Base-by-base conservation (phyloP, 2,888 invertebrate species). In the Endotricha flammealis region DNA sequence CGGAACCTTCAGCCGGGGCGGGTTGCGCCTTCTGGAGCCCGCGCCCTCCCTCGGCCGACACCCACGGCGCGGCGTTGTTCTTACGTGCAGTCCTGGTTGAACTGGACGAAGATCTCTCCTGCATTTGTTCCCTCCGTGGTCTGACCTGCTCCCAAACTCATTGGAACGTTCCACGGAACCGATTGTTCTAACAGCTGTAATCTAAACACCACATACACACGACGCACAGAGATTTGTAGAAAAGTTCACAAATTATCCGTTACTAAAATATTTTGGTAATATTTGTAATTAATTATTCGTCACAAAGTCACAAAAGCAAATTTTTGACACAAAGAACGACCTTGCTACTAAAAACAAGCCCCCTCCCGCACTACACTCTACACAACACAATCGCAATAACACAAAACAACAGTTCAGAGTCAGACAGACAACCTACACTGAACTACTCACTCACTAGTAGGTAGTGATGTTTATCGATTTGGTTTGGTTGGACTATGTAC, bases 51-150 rank as follows among this genome's bases (percentile, higher is more conserved):
- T 2, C 7, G 6, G 20, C 32, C 17, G 36, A 12, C n/a, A n/a
- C n/a, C n/a, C n/a, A n/a, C n/a, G n/a, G n/a, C n/a, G n/a, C n/a
- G 12, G 29, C 28, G 13, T 4, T 17, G 4, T 49, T 92, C 96
- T 95, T 93, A 98, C 98, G 97, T 95, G 91, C 93, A 94, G 83
- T 98, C 98, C 85, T 98, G 98, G 86, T 98, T 98, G 78, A 98
- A 98, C 88, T 96, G 97, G 63, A 97, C 96, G 85, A 95, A 97
- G 82, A 95, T 93, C 81, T 93, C 93, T 83, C 93, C 94, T 83
- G 91, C 91, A 88, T 92, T 90, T 74, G 92, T 88, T 83, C 93
- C 93, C 75, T 91, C 90, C 69, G 89, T 87, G 71, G 90, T 90
- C 86, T 90, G 91, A 64, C 76, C 78, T 86, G 90, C 91, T 90